Base-by-base conservation (phyloP, 2,888 invertebrate genomes). In the Tanytarsus gracilentus region DNA sequence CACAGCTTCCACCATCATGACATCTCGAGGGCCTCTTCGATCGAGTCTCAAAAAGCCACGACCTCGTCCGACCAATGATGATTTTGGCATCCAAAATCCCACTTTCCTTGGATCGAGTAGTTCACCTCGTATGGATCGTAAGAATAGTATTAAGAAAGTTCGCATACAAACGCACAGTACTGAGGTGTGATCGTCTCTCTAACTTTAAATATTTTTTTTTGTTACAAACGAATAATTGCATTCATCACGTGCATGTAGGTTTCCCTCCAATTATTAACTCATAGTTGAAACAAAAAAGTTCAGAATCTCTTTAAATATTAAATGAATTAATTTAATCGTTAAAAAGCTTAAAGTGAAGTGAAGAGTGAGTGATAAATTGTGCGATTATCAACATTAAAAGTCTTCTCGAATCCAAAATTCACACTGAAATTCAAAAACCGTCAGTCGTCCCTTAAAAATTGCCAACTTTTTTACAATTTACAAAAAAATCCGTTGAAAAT, bases 91-190 rank as follows among this genome's bases (percentile, higher is more conserved):
- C 63, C 90, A 88, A 66, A 92, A 92, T 76, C 91, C 90, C 0
- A 86, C 86, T 21, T 73, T 73, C 61, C 72, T 73, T 1, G 81
- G 81, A 67, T 86, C 88, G 1, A 86, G 88, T 2, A 85, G 86
- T 65, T 91, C 90, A 14, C 92, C 92, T 0, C 84, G 89, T 0
- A 78, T 91, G 62, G 83, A 86, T 53, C 78, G 92, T 61, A 90
- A 90, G 67, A 90, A 89, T 1, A 91, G 90, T 68, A 85, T 89
- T 69, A 92, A 92, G 72, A 91, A 92, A 76, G 92, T 92, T 62
- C 80, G 92, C 63, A 92, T 93, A 72, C 90, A 92, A 71, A 91
- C 92, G 33, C 90, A 90, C 71, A 91, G 91, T 70, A 93, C 92
- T 40, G 91, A 91, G 72, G 92, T 92, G 63, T 91, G 76, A 73